Evolutionary conservation across 2,797 vertebrate genomes (phyloP).

Genomic region (Danio albolineatus): DNA sequence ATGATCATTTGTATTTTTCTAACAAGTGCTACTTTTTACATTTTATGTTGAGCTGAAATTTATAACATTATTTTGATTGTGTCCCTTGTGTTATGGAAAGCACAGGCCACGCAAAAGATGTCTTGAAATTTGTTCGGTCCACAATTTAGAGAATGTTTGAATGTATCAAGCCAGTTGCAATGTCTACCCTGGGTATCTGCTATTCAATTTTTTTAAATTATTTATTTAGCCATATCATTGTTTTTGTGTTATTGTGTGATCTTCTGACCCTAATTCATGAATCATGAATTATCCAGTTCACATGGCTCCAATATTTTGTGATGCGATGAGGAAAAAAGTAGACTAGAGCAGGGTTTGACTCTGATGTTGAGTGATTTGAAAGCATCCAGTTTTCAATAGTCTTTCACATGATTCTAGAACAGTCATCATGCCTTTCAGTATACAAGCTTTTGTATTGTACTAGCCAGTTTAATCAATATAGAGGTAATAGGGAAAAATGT

Average conservation of each 20-base stretch:
- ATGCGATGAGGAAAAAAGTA: constrained; percentile 71
- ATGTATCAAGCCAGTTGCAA: constrained; percentile 38
- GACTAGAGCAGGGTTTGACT: constrained; percentile 74
- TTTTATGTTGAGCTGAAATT: constrained; percentile 73
- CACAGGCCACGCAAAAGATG: constrained; percentile 62
- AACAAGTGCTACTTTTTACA: constrained; percentile 82
- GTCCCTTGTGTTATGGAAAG: constrained; percentile 72
- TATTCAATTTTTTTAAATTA: constrained; percentile 16
- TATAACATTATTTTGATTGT: constrained; percentile 76
- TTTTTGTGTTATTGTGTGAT: constrained; percentile 45
- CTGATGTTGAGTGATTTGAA: constrained; percentile 84
- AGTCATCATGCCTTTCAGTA: constrained; percentile 54
- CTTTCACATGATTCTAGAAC: constrained; percentile 67
- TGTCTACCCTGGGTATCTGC: constrained; percentile 13
- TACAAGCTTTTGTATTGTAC: constrained; percentile 57
- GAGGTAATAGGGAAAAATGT: constrained; percentile 71
- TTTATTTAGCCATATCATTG: constrained; percentile 19
- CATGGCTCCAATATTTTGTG: constrained; percentile 75
- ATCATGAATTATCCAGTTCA: constrained; percentile 56
- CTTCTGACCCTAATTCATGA: constrained; percentile 40
- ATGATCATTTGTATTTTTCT: constrained; percentile 90
- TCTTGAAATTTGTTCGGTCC: constrained; percentile 7
- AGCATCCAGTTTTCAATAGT: constrained; percentile 81
- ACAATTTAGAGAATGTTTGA: constrained; percentile 30
- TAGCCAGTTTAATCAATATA: constrained; percentile 72